Evolutionary conservation across 2,888 invertebrate species (phyloP).

Genomic region (Caenorhabditis japonica): DNA sequence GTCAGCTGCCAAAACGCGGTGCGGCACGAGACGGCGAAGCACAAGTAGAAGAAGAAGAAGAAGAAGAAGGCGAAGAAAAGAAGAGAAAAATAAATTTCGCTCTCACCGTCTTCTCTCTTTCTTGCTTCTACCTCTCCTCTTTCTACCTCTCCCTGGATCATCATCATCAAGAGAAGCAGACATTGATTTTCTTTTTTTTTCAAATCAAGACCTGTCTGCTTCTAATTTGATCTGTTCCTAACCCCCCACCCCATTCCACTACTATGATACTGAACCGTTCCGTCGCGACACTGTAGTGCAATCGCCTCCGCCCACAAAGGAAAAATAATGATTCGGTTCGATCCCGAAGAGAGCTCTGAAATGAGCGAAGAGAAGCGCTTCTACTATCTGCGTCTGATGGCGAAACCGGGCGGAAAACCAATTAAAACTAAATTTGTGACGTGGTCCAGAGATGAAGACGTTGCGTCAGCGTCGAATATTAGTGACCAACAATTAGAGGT

Average conservation of each 20-base stretch:
- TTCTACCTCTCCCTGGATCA: constrained; percentile 1
- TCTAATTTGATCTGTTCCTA: not conserved
- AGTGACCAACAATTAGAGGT: constrained; percentile 81
- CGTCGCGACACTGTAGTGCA: constrained; percentile 28
- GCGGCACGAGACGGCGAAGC: constrained; percentile 6
- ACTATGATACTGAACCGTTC: constrained; percentile 21
- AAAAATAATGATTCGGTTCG: constrained; percentile 59
- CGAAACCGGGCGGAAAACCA: constrained; percentile 75
- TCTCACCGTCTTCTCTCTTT: constrained; percentile 16
- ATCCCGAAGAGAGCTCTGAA: constrained; percentile 62
- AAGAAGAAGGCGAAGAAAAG: constrained; percentile 16
- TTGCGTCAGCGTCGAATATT: constrained; percentile 43
- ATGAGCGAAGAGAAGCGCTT: constrained; percentile 74
- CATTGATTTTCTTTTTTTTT: constrained; percentile 5
- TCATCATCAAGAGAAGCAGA: not conserved
- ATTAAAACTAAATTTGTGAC: constrained; percentile 77
- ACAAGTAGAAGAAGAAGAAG: constrained; percentile 18
- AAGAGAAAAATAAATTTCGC: too few relatives aligned
- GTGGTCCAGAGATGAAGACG: constrained; percentile 70
- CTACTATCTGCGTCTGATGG: constrained; percentile 77
- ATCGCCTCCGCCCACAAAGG: too few relatives aligned
- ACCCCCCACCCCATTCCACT: too few relatives aligned
- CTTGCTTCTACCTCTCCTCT: constrained; percentile 12
- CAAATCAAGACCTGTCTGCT: not conserved
- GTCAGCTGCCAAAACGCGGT: constrained; percentile 46